Evolutionary conservation across 2,888 invertebrate species (phyloP), one percentile per base, ranked within the genome.

Genomic region (Stenoptilia bipunctidactyla): DNA sequence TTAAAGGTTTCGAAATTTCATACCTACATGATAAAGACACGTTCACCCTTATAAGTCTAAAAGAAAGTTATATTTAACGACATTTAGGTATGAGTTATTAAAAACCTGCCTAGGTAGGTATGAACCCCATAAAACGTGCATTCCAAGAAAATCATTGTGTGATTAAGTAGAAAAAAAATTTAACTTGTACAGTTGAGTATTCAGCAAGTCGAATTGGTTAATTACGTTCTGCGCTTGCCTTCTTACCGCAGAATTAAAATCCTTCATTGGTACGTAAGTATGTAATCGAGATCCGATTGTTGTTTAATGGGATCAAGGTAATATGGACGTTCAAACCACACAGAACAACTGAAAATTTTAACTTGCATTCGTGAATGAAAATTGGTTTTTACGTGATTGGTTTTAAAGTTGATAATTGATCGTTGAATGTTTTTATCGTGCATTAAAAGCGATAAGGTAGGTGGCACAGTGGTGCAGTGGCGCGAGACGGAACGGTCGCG

Each of bases 401-500:
- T 30, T 30, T 9, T 30, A 30, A 15, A 9, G 13, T 27, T 10
- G 9, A 12, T 9, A 30, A n/a, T 30, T 30, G 30, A 30, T 30
- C 30, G 30, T 9, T 30, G 9, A n/a, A 30, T 30, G 9, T 30
- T 30, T n/a, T 30, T 30, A 30, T 30, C n/a, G 64, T 59, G 58
- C 53, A 58, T 50, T 55, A 55, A 46, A 50, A 52, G 46, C 65
- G 67, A 69, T 76, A 75, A 74, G 74, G 76, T 74, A 68, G 75
- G 74, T 75, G 68, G 74, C 55, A 61, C 61, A 68, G 63, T 58
- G 55, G 66, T n/a, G n/a, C 68, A 64, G 61, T 53, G 61, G 80
- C 60, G 79, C 80, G 75, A 72, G 73, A 76, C 82, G 68, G 80
- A 62, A 59, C 82, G 65, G 80, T 73, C 65, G 63, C 77, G 75